Conservation (phyloP, 2,797 vertebrate genomes). For the Danio albolineatus region DNA sequence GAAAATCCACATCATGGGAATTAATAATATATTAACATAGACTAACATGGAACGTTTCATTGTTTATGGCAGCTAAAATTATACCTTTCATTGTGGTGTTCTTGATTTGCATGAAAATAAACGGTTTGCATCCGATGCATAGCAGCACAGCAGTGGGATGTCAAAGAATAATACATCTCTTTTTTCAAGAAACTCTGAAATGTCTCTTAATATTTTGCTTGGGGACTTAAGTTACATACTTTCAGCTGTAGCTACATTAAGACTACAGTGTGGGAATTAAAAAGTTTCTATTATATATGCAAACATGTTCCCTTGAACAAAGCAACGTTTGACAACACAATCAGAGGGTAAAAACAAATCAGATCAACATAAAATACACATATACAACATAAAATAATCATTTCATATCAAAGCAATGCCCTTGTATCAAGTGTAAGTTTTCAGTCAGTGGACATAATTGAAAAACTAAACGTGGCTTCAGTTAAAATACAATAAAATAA, state of each 20-base stretch:
- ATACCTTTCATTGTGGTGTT: constrained; percentile 40
- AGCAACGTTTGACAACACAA: constrained; percentile 36
- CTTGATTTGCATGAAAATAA: constrained; percentile 43
- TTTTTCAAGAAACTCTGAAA: constrained; percentile 38
- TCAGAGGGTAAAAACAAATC: constrained; percentile 10
- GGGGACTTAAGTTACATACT: constrained; percentile 33
- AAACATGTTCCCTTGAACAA: constrained; percentile 33
- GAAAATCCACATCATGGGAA: constrained; percentile 29
- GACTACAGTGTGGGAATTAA: constrained; percentile 44
- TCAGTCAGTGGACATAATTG: constrained; percentile 48
- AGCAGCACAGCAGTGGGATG: constrained; percentile 49
- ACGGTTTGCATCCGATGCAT: too few species aligned
- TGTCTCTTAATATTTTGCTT: constrained; percentile 42
- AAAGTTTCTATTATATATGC: constrained; percentile 45
- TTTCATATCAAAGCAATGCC: constrained; percentile 44
- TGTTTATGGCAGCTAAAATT: constrained; percentile 43
- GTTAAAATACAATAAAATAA: constrained; percentile 30
- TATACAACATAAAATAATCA: constrained; percentile 43
- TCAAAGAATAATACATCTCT: constrained; percentile 34
- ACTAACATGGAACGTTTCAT: constrained; percentile 27
- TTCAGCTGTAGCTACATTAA: constrained; percentile 48
- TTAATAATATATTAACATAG: constrained; percentile 39
- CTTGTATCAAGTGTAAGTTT: constrained; percentile 53
- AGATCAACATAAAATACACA: constrained; percentile 36
- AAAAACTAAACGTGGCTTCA: constrained; percentile 26